Conservation (phyloP, 2,797 vertebrate genomes). For the Furcifer pardalis region DNA sequence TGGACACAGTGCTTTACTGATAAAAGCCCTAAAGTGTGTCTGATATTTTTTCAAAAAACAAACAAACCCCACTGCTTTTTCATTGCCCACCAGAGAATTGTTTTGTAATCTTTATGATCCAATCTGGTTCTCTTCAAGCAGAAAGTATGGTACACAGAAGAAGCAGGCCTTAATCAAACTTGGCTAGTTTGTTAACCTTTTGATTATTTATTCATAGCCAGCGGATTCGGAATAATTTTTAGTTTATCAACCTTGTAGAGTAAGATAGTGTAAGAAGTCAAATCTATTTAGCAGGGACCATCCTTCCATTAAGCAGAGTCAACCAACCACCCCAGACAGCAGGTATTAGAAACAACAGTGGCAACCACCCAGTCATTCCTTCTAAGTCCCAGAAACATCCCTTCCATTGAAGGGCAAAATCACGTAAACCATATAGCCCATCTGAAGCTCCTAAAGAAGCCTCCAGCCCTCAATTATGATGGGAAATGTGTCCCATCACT, state of each 20-base stretch:
- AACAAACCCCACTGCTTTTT: constrained; percentile 59
- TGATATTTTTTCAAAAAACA: constrained; percentile 56
- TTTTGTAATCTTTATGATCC: constrained; percentile 57
- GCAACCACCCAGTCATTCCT: neutral
- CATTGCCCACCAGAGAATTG: constrained; percentile 57
- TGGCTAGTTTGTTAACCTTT: constrained; percentile 47
- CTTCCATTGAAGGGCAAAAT: neutral
- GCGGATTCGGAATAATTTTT: neutral
- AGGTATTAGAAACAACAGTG: neutral
- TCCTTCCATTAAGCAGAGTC: neutral
- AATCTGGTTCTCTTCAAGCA: neutral
- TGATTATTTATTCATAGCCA: constrained; percentile 9
- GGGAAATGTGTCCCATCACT: neutral
- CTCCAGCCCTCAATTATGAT: neutral
- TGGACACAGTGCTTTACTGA: constrained; percentile 64
- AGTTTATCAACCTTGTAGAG: neutral
- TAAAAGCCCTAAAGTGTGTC: constrained; percentile 68
- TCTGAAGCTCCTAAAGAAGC: neutral
- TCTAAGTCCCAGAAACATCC: neutral
- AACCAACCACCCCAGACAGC: neutral
- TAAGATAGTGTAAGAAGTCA: neutral
- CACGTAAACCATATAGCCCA: neutral
- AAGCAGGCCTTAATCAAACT: constrained; percentile 25
- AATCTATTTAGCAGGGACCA: neutral
- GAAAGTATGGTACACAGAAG: neutral